These are phyloP conservation scores for Pelochelys cantorii DNA, from an alignment of 2,797 vertebrate genomes.

Conservation along the genomic window DNA sequence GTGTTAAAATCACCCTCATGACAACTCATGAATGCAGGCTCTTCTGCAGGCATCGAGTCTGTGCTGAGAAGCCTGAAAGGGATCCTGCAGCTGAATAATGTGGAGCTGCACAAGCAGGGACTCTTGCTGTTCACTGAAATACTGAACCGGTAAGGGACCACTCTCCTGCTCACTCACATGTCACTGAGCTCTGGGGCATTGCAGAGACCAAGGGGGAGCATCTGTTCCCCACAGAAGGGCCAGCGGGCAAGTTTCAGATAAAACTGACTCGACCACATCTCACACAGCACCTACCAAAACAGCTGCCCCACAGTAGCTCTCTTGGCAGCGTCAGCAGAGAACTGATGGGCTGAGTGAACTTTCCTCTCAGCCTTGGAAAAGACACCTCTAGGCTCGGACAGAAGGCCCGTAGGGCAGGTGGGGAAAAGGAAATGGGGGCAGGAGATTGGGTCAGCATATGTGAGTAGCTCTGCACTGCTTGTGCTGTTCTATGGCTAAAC, in stretches of 20 bases:
- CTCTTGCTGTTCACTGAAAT: constrained; percentile 91
- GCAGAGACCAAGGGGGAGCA: neutral
- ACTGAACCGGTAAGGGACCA: constrained; percentile 87
- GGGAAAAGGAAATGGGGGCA: neutral
- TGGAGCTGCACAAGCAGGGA: constrained; percentile 90
- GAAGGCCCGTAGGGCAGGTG: neutral
- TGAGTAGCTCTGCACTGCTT: neutral
- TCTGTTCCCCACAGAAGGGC: neutral
- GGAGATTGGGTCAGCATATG: accelerated
- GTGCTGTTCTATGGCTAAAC: neutral
- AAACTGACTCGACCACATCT: neutral
- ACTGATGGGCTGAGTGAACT: neutral
- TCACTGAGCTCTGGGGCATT: neutral
- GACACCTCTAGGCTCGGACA: neutral
- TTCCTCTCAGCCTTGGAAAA: neutral
- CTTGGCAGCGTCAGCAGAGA: neutral
- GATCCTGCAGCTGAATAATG: constrained; percentile 84
- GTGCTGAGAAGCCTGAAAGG: constrained; percentile 90
- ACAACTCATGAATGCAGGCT: constrained; percentile 31
- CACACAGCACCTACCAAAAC: neutral
- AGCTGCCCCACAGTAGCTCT: neutral
- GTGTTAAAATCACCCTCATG: constrained; percentile 5
- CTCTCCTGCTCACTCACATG: neutral
- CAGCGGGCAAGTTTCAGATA: neutral
- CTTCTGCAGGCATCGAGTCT: constrained; percentile 90